Percentiles rank a stretch among this genome's conserved stretches.
Conservation (phyloP, 2,888 invertebrate species). For the Tiliacea citrago region DNA sequence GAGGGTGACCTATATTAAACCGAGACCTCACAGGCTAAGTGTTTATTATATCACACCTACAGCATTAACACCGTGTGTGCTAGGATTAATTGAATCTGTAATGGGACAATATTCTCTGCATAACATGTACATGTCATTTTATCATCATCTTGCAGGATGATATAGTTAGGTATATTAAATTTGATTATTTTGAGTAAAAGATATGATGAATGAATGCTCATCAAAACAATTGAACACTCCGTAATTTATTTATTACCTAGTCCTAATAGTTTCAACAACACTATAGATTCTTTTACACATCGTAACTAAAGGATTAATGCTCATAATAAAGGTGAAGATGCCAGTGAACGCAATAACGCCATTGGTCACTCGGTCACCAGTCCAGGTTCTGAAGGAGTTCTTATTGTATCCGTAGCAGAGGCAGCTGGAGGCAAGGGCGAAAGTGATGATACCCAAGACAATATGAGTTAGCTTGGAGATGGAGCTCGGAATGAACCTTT, state of each 20-base stretch:
- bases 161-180: neutral
- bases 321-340: constrained; percentile 72
- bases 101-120: constrained; percentile 39
- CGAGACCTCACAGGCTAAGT: constrained; percentile 40
- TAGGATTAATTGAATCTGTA: constrained; percentile 43
- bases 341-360: constrained; percentile 72
- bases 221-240: neutral
- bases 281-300: constrained; percentile 69
- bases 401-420: constrained; percentile 80
- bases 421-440: constrained; percentile 70
- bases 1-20: constrained; percentile 41
- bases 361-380: constrained; percentile 63
- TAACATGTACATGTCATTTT: neutral
- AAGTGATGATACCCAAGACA: constrained; percentile 75
- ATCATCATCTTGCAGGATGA: neutral
- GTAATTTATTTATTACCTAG: constrained; percentile 23
- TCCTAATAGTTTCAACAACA: constrained; percentile 34
- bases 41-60: constrained; percentile 49
- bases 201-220: neutral
- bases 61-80: constrained; percentile 37
- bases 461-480: constrained; percentile 75
- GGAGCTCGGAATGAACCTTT: constrained; percentile 67
- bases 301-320: constrained; percentile 75
- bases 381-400: constrained; percentile 74
- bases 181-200: neutral